Percentiles rank a stretch among this genome's conserved stretches.
These are phyloP conservation scores for Rallus limicola DNA, from an alignment of 2,113 vertebrate species.

Conservation along the genomic window DNA sequence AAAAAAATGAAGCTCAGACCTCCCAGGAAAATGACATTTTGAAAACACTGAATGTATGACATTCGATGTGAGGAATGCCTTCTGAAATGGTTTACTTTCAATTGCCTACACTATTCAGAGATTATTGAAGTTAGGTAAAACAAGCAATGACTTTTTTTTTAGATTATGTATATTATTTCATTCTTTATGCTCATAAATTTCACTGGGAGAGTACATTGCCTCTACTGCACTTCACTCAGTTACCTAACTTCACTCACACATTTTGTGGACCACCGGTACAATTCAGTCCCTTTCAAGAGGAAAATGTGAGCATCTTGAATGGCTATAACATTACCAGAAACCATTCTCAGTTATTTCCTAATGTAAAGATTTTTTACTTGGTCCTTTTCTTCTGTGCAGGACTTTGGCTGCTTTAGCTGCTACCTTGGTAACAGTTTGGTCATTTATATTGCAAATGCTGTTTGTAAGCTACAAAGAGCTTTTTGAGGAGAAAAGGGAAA, in stretches of 20 bases:
- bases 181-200: neutral
- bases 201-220: neutral
- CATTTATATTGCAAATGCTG: slow-evolving; percentile 52
- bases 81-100: neutral
- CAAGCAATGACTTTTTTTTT: neutral
- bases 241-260: neutral
- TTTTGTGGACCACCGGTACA: neutral
- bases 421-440: slow-evolving; percentile 71
- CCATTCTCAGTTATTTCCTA: neutral
- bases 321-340: neutral
- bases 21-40: neutral
- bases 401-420: slow-evolving; percentile 33
- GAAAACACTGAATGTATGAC: neutral
- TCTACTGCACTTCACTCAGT: neutral
- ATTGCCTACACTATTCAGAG: neutral
- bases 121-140: neutral
- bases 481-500: slow-evolving; percentile 9
- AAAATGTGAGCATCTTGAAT: neutral
- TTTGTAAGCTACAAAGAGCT: slow-evolving; percentile 48
- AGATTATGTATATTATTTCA: neutral
- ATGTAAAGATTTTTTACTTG: slow-evolving; percentile 19
- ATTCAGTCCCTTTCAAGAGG: neutral
- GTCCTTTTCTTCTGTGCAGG: slow-evolving; percentile 27
- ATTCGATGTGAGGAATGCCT: neutral
- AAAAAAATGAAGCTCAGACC: neutral